These are phyloP conservation scores for Candidula unifasciata DNA, from an alignment of 2,888 invertebrate genomes.

Conservation along the genomic window DNA sequence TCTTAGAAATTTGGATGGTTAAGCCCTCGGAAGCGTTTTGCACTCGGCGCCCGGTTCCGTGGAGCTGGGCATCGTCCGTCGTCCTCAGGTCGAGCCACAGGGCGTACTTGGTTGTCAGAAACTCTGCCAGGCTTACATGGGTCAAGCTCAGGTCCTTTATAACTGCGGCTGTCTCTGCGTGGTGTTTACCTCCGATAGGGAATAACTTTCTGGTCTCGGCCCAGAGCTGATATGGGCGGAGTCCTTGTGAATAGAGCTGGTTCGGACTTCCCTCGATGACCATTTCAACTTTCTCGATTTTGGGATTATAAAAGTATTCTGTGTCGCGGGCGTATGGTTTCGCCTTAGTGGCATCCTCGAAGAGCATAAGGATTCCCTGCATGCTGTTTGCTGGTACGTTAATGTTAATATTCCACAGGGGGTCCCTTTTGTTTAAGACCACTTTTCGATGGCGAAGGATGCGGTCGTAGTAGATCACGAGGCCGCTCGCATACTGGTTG, in stretches of 20 bases:
- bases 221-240: too few species aligned
- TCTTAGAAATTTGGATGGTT: neutral
- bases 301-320: too few species aligned
- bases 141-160: neutral
- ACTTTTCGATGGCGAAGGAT: slow-evolving; percentile 5
- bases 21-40: neutral
- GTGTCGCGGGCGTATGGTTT: too few species aligned
- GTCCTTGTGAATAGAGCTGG: too few species aligned
- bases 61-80: neutral
- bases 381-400: too few species aligned
- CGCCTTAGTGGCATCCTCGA: too few species aligned
- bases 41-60: neutral
- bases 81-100: neutral
- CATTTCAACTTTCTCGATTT: too few species aligned
- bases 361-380: too few species aligned
- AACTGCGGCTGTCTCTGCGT: neutral
- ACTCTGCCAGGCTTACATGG: neutral
- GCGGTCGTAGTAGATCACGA: neutral
- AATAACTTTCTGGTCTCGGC: too few species aligned
- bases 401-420: too few species aligned
- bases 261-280: too few species aligned
- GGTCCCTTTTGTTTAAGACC: too few species aligned
- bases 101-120: neutral
- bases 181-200: neutral
- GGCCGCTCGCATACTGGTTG: neutral